Evolutionary conservation across 2,888 invertebrate genomes (phyloP).

Genomic region (Cosmia trapezina): DNA sequence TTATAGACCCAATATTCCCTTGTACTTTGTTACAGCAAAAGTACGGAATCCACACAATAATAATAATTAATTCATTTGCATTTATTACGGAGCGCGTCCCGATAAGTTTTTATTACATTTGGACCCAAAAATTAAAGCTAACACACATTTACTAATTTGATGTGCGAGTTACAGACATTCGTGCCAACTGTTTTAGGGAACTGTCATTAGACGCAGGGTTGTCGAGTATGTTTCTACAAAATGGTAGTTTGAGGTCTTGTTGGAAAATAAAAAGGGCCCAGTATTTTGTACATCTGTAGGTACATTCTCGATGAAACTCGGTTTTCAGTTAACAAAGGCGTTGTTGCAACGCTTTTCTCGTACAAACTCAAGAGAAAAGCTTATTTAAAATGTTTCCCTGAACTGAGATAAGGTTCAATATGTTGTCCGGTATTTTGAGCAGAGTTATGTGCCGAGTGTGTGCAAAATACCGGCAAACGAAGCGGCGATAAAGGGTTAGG

Average conservation of each 20-base stretch:
- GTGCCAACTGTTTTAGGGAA: conserved; percentile 57
- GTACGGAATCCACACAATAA: conserved; percentile 34
- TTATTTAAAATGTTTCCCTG: conserved; percentile 35
- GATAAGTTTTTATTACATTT: conserved; percentile 65
- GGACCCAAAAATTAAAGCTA: conserved; percentile 63
- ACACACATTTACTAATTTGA: conserved; percentile 62
- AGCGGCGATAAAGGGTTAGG: conserved; percentile 65
- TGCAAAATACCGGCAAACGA: conserved; percentile 63
- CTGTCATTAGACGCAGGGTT: conserved; percentile 53
- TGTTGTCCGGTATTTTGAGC: conserved; percentile 57
- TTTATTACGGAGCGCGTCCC: conserved; percentile 51
- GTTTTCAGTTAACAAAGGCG: background rate
- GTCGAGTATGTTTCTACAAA: conserved; percentile 23
- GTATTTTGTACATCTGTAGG: conserved; percentile 13
- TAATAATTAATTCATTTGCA: conserved; percentile 58
- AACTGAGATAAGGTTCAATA: conserved; percentile 46
- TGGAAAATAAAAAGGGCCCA: conserved; percentile 24
- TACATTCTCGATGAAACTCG: conserved; percentile 14
- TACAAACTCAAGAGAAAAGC: conserved; percentile 17
- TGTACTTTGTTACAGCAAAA: conserved; percentile 22
- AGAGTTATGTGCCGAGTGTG: conserved; percentile 62
- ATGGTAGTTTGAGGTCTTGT: conserved; percentile 31
- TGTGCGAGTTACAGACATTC: conserved; percentile 50
- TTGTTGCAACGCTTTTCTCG: background rate
- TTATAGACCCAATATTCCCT: conserved; percentile 32